phyloP scores from a whole-genome alignment of 2,888 invertebrate genomes.

The Polietes domitor region DNA sequence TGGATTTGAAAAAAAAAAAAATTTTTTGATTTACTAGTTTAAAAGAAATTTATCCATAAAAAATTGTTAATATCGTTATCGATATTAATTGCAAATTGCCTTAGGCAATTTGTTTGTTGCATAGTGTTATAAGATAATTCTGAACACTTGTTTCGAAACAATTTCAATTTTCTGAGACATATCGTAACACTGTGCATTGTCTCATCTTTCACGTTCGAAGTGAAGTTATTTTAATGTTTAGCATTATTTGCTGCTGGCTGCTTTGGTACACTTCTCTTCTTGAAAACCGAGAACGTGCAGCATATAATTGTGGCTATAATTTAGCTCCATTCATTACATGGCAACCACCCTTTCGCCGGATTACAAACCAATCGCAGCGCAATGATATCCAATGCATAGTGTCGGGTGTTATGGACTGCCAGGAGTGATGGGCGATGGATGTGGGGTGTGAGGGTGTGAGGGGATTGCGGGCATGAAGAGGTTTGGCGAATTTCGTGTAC shows the following conservation, averaged over 20 bases:
- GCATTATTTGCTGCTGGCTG: constrained; percentile 19
- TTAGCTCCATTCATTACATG: constrained; percentile 23
- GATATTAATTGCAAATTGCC: too few relatives aligned
- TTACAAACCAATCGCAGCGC: neutral
- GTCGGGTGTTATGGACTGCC: neutral
- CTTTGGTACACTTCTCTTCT: neutral
- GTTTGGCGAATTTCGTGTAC: constrained; percentile 15
- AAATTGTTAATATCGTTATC: too few relatives aligned
- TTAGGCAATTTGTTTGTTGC: too few relatives aligned
- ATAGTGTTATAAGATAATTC: too few relatives aligned
- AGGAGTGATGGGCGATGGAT: neutral
- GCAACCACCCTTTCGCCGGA: neutral
- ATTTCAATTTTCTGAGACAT: too few relatives aligned
- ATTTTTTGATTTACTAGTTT: too few relatives aligned
- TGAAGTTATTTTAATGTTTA: constrained; percentile 26
- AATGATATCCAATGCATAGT: neutral
- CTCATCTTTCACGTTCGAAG: neutral
- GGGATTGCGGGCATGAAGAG: neutral
- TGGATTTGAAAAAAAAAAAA: too few relatives aligned
- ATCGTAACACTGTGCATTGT: neutral
- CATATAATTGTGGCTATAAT: constrained; percentile 43
- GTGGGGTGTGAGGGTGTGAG: neutral
- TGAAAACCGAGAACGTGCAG: constrained; percentile 31
- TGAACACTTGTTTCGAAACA: too few relatives aligned
- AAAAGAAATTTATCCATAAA: too few relatives aligned